Conservation (phyloP, 2,113 vertebrate genomes). For the Anguilla japonica region DNA sequence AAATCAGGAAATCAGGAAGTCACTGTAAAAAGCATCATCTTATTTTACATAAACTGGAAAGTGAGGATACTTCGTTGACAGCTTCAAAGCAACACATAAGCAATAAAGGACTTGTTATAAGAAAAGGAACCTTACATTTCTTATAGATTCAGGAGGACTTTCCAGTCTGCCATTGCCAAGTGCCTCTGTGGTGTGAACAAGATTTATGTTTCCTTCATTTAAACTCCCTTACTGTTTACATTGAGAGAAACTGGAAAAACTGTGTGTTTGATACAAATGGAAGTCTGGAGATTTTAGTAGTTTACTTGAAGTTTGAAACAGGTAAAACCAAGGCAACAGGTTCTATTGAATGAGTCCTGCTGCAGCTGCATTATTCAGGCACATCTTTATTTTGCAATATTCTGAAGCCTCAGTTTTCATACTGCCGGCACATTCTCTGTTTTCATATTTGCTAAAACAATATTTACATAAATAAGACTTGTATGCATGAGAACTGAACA, state of each 20-base stretch:
- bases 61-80: too few relatives aligned
- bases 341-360: background rate
- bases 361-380: background rate
- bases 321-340: background rate
- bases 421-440: background rate
- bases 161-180: background rate
- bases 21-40: too few relatives aligned
- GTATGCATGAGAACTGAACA: background rate
- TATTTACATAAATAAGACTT: too few relatives aligned
- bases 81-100: too few relatives aligned
- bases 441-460: too few relatives aligned
- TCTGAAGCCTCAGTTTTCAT: background rate
- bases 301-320: background rate
- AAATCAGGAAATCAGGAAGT: too few relatives aligned
- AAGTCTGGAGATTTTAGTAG: background rate
- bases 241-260: background rate
- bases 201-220: background rate
- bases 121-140: background rate
- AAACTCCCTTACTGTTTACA: background rate
- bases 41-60: too few relatives aligned
- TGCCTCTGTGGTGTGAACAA: background rate
- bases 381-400: background rate
- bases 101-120: background rate
- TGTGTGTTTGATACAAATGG: background rate
- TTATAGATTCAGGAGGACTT: background rate